Conservation (phyloP, 1,140 invertebrate species). For the Teleopsis dalmanni region DNA sequence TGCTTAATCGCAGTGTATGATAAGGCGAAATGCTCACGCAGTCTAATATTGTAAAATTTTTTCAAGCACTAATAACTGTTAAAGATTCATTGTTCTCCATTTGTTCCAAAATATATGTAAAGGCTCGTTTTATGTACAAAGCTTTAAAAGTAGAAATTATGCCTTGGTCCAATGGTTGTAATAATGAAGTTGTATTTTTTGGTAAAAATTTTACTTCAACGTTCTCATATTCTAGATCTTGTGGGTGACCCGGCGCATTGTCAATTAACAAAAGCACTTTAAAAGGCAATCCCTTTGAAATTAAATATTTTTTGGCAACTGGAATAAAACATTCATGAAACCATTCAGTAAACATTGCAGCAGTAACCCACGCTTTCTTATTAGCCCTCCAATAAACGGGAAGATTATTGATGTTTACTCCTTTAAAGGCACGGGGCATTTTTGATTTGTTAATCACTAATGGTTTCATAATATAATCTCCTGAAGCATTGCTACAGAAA, state of each 20-base stretch:
- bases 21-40: constrained; percentile 12
- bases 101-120: constrained; percentile 17
- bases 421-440: constrained; percentile 1
- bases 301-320: constrained; percentile 30
- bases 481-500: constrained; percentile 2
- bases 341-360: constrained; percentile 21
- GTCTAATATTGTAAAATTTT: constrained; percentile 18
- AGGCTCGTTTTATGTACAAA: constrained; percentile 12
- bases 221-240: constrained; percentile 23
- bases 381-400: constrained; percentile 42
- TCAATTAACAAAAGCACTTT: constrained; percentile 46
- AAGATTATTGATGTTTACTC: constrained; percentile 18
- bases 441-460: background rate
- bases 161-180: constrained; percentile 45
- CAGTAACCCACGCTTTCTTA: constrained; percentile 37
- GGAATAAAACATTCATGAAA: constrained; percentile 25
- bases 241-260: constrained; percentile 42
- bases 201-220: constrained; percentile 42
- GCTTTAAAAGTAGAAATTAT: constrained; percentile 28
- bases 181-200: constrained; percentile 18
- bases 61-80: constrained; percentile 15
- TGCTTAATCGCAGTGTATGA: constrained; percentile 15
- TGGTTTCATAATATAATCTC: background rate
- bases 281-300: constrained; percentile 35
- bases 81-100: constrained; percentile 14